These are phyloP conservation scores for Stomatorhinus walkeri DNA, from an alignment of 2,797 vertebrate species.

Conservation along the genomic window DNA sequence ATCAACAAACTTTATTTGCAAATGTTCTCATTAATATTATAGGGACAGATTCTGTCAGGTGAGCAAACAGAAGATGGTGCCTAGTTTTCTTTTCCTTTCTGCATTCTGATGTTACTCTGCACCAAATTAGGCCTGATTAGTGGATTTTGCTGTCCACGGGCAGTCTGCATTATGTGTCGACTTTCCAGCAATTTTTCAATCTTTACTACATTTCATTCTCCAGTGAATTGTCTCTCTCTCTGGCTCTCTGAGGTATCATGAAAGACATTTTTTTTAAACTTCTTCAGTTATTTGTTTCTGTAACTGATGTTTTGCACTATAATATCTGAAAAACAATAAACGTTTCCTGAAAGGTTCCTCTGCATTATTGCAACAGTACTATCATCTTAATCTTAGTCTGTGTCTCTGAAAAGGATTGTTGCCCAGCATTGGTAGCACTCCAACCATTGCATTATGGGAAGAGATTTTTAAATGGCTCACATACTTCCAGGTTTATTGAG, in stretches of 20 bases:
- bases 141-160: background rate
- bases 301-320: background rate
- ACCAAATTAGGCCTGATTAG: background rate
- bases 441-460: constrained; percentile 18
- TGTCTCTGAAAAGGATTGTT: constrained; percentile 19
- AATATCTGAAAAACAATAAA: background rate
- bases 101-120: background rate
- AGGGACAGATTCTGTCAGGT: background rate
- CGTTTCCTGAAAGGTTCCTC: background rate
- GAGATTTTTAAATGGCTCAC: constrained; percentile 43
- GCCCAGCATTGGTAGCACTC: background rate
- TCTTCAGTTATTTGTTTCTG: background rate
- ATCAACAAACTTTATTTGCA: background rate
- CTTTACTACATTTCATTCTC: background rate
- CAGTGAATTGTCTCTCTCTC: background rate
- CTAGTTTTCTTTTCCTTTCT: background rate
- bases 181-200: background rate
- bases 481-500: constrained; percentile 47
- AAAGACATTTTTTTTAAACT: background rate
- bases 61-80: background rate
- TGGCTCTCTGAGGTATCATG: background rate
- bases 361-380: background rate
- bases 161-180: background rate
- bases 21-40: background rate
- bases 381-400: background rate